Evolutionary conservation across 2,797 vertebrate species (phyloP), one percentile per base, ranked within the genome.

Genomic region (Novumbra hubbsi): DNA sequence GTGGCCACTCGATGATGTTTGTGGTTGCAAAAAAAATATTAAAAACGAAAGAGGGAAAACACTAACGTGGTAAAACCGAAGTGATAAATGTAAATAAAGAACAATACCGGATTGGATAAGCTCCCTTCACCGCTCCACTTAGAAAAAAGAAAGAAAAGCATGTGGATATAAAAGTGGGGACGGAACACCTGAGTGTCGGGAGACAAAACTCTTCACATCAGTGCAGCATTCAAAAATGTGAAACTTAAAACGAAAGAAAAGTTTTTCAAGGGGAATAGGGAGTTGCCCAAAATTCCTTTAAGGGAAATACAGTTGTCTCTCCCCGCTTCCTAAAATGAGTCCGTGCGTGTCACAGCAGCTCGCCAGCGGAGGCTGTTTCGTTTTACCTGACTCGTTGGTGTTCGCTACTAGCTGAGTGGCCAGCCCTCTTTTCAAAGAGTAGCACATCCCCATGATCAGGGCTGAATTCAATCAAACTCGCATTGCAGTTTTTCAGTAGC

Each of bases 301-400:
- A 5, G 28, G 41, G n/a, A 55, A 30, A 34, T 5, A 57, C 0
- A 15, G 2, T 52, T 75, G 48, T 55, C 4, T 16, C 52, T 62
- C 74, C 1, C 63, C 73, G 55, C 74, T 66, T 78, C 75, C 41
- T 68, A 67, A 49, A 66, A 30, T 12, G 11, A 57, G 9, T 32
- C 70, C 6, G 11, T 24, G 30, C 30, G 77, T 70, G 74, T 70
- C 16, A 19, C 68, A 4, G 28, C 27, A 65, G 28, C 28, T 16
- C 41, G 41, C 41, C 49, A 50, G 49, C 27, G 14, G 21, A 69
- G 49, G 7, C 49, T 52, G 11, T 24, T 14, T 16, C 82, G 87
- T 88, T 91, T 89, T 92, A 91, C 89, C 91, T 91, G 90, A 91
- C 86, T 72, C 79, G 83, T 77, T 69, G 19, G 14, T 32, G 28